A percentile compares a stretch with the other conserved stretches of the same genome.
Conservation (phyloP, 2,113 vertebrate species). For the Protomyctophum bolini region DNA sequence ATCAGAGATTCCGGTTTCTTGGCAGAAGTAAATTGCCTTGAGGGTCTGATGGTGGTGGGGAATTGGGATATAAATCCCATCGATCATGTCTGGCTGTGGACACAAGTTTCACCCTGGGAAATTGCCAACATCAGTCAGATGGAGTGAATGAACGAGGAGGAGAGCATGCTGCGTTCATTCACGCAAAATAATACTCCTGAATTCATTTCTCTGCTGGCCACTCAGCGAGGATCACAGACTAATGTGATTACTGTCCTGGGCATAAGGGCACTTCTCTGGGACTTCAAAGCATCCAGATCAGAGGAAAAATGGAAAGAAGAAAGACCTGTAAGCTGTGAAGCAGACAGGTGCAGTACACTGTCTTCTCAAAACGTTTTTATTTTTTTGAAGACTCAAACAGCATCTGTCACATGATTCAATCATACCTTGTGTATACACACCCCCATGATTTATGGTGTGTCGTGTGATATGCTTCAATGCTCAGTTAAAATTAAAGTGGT, state of each 20-base stretch:
- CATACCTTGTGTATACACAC: neutral
- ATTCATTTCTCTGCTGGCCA: constrained; percentile 68
- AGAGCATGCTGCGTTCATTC: constrained; percentile 52
- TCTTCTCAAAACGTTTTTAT: constrained; percentile 11
- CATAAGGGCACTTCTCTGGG: constrained; percentile 49
- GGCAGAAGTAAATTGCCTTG: constrained; percentile 63
- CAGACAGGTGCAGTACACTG: constrained; percentile 50
- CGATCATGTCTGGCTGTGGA: constrained; percentile 67
- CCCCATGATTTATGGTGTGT: constrained; percentile 24
- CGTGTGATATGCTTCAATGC: constrained; percentile 21
- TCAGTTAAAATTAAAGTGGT: constrained; percentile 18
- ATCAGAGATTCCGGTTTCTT: constrained; percentile 42
- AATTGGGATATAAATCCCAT: constrained; percentile 71
- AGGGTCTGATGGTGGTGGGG: constrained; percentile 61
- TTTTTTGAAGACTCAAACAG: constrained; percentile 33
- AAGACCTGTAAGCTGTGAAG: constrained; percentile 47
- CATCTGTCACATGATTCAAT: constrained; percentile 6
- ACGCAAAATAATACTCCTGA: constrained; percentile 69
- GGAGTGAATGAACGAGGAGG: constrained; percentile 59
- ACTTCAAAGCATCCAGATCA: constrained; percentile 77
- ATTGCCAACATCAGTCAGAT: constrained; percentile 77
- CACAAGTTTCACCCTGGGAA: constrained; percentile 67
- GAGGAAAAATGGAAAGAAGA: constrained; percentile 41
- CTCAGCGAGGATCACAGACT: constrained; percentile 71
- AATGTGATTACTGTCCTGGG: constrained; percentile 78